Evolutionary conservation across 2,113 vertebrate genomes (phyloP), one percentile per base, ranked within the genome.

Genomic region (Malaclemys terrapin): DNA sequence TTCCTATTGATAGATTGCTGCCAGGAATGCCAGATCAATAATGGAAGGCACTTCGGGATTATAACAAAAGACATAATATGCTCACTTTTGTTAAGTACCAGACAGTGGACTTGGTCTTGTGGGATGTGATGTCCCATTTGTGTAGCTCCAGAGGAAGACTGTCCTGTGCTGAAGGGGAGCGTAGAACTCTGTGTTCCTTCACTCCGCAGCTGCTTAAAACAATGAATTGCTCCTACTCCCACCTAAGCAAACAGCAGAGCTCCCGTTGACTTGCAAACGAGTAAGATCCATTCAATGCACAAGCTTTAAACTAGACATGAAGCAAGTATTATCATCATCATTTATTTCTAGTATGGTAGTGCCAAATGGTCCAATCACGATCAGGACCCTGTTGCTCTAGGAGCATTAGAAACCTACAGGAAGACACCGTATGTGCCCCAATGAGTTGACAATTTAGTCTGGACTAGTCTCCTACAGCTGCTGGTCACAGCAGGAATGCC

Each of bases 1-100:
- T 96, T 95, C 90, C 59, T 83, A 22, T 89, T 91, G 96, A 94
- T 86, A 96, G 80, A 95, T 91, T 38, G 84, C 93, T 97, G 96
- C 95, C 90, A 95, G 95, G 91, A 97, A 87, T 94, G 87, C 49
- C 87, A 84, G 65, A 93, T 93, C 96, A 90, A 93, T 95, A 89
- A 76, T 31, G 88, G n/a, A 11, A 91, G 93, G 88, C 76, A 57
- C 25, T 20, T 31, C 35, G 80, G 95, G 90, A 52, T 85, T 57
- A 7, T 76, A 89, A 92, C 65, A 91, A 92, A 84, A 93, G 62
- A 57, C 80, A 59, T 14, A 72, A 88, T 47, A 47, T 5, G 45
- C n/a, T 84, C 83, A 69, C 49, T 35, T 22, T 96, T 87, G 54
- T 25, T 94, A 31, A 94, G 20, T 95, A 84, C 25, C 35, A 29